phyloP scores from a whole-genome alignment of 2,797 vertebrate species.

The Tiaroga cobitis region DNA sequence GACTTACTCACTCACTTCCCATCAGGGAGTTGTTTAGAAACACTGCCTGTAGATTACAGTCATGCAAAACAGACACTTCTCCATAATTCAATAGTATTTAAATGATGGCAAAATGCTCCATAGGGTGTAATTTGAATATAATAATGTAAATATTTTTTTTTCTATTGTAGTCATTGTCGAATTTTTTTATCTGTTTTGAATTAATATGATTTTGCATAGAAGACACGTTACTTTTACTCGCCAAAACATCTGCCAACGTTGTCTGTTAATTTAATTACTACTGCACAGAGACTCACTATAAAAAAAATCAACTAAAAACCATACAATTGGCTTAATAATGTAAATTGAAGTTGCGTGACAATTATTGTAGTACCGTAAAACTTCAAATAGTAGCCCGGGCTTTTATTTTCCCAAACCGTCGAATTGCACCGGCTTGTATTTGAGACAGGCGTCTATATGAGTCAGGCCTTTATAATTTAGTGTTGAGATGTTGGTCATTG shows the following conservation, averaged over 20 bases:
- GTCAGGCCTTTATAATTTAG: too few relatives aligned
- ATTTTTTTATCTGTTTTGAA: not conserved
- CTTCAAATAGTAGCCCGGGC: too few relatives aligned
- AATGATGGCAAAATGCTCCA: constrained; percentile 1
- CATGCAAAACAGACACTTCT: constrained; percentile 5
- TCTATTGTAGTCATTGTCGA: not conserved
- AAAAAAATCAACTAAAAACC: not conserved
- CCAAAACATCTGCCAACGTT: constrained; percentile 77
- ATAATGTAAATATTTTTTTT: not conserved
- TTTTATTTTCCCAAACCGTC: too few relatives aligned
- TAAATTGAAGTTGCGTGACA: not conserved
- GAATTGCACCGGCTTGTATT: too few relatives aligned
- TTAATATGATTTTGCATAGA: constrained; percentile 71
- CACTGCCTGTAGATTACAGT: constrained; percentile 24
- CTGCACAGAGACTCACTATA: constrained; percentile 67
- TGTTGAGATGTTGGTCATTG: too few relatives aligned
- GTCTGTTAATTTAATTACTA: constrained; percentile 82
- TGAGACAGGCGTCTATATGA: too few relatives aligned
- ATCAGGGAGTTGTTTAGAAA: constrained; percentile 37
- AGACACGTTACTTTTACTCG: constrained; percentile 50
- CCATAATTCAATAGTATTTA: not conserved
- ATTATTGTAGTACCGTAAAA: not conserved
- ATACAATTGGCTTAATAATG: not conserved
- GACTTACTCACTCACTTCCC: constrained; percentile 39
- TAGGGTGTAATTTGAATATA: not conserved